Evolutionary conservation across 2,888 invertebrate species (phyloP), one percentile per base, ranked within the genome.

Genomic region (Leucania comma): DNA sequence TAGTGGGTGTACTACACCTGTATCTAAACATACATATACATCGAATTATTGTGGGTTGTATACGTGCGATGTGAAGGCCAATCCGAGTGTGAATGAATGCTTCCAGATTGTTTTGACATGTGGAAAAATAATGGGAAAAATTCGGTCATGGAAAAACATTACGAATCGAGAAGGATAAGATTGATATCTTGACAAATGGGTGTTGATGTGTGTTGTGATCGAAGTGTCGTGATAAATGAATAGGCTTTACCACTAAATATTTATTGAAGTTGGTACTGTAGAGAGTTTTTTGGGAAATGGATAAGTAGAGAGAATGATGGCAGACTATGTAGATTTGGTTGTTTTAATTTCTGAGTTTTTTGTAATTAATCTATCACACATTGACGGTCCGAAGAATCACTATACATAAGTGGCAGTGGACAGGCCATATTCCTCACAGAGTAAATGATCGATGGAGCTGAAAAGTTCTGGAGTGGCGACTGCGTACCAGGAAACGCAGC

Each of bases 1-100:
- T 17, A 46, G 46, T 76, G 26, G 26, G 20, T 68, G 53, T 42
- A 38, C 3, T 29, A 17, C 17, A 51, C 8, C 10, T 53, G 22
- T 32, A 38, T 29, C 38, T 38, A 53, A 42, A 42, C 5, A 48
- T 1, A 20, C 20, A 12, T 35, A 38, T 12, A 61, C 20, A 60
- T 65, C 17, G n/a, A 57, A 60, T 57, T 60, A 66, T 64, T 51
- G 56, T 73, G 29, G 46, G 24, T 17, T 46, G 14, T 72, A 35
- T 57, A 57, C 56, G 66, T 59, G 72, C 0, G 24, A 56, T 57
- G 38, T 62, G 80, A 67, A 79, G 67, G 80, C 53, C 67, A n/a
- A 59, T 51, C 26, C 46, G 12, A 38, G 75, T 74, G 75, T 62
- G 67, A 62, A 74, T 67, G 42, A 67, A 74, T 53, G 58, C 26